phyloP scores from a whole-genome alignment of 2,888 invertebrate species.

The Carcina quercana region DNA sequence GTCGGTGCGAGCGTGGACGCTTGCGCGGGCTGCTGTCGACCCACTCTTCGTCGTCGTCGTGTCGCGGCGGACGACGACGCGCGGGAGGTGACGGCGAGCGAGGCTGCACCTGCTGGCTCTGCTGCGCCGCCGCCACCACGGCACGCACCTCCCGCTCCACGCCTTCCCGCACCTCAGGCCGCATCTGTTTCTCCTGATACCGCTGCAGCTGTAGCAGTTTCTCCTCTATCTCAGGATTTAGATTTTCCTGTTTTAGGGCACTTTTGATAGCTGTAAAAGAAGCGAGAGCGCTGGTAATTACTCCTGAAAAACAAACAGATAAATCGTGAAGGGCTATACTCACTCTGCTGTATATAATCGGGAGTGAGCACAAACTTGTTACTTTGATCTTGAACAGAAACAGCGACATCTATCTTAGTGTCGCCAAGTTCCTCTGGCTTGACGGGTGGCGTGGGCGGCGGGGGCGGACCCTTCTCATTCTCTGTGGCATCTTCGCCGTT shows the following conservation, averaged over 20 bases:
- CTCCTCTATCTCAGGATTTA: slow-evolving; percentile 94
- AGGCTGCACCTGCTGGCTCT: too few relatives aligned
- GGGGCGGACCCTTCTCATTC: slow-evolving; percentile 48
- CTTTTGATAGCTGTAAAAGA: slow-evolving; percentile 95
- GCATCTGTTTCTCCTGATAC: slow-evolving; percentile 87
- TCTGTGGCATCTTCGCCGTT: slow-evolving; percentile 64
- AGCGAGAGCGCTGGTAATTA: too few relatives aligned
- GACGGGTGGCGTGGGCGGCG: slow-evolving; percentile 52
- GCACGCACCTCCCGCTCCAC: slow-evolving; percentile 50
- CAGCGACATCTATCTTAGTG: slow-evolving; percentile 56
- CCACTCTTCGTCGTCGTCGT: slow-evolving; percentile 64
- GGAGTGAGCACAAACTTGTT: slow-evolving; percentile 89
- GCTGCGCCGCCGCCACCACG: slow-evolving; percentile 20
- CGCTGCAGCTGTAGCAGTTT: slow-evolving; percentile 91
- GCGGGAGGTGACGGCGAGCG: slow-evolving; percentile 41
- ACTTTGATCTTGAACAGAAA: slow-evolving; percentile 38
- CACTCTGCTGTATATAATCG: slow-evolving; percentile 96
- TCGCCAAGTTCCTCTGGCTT: slow-evolving; percentile 57
- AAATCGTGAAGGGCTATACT: too few relatives aligned
- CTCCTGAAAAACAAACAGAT: too few relatives aligned
- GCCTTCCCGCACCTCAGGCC: slow-evolving; percentile 57
- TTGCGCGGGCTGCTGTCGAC: slow-evolving; percentile 54
- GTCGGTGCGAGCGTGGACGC: slow-evolving; percentile 26
- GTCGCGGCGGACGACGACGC: slow-evolving; percentile 38
- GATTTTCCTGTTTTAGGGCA: slow-evolving; percentile 92